Conservation (phyloP, 2,113 vertebrate genomes). For the Alectura lathami region DNA sequence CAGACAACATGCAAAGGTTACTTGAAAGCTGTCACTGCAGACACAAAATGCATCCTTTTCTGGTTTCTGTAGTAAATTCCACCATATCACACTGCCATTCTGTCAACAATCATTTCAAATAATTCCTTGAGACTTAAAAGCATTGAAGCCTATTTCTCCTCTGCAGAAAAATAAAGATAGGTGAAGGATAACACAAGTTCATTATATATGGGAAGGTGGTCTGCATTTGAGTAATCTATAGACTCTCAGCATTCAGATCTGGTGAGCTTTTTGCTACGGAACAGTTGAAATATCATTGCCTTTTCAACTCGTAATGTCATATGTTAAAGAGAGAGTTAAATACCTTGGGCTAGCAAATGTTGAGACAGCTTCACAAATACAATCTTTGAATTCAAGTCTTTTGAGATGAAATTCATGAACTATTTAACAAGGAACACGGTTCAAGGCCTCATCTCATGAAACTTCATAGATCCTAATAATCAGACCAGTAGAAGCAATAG, state of each 20-base stretch:
- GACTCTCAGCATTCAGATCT: background rate
- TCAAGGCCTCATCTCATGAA: background rate
- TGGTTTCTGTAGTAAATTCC: constrained; percentile 15
- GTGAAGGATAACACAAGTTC: background rate
- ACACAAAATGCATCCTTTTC: constrained; percentile 3
- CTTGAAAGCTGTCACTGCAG: constrained; percentile 12
- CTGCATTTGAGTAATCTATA: background rate
- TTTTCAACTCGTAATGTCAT: background rate
- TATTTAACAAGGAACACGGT: background rate
- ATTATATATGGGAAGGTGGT: background rate
- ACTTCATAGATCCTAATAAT: background rate
- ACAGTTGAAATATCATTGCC: background rate
- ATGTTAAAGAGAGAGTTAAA: background rate
- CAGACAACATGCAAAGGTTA: background rate
- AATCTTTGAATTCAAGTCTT: background rate
- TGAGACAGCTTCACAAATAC: background rate
- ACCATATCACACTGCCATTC: background rate
- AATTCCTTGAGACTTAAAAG: background rate
- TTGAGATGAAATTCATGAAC: background rate
- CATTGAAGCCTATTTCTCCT: background rate
- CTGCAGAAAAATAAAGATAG: background rate
- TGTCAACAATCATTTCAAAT: constrained; percentile 49
- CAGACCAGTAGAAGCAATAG: background rate
- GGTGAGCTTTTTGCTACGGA: background rate
- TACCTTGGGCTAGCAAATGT: background rate